Conservation (phyloP, 2,113 vertebrate genomes). For the Petrocephalus microphthalmus region DNA sequence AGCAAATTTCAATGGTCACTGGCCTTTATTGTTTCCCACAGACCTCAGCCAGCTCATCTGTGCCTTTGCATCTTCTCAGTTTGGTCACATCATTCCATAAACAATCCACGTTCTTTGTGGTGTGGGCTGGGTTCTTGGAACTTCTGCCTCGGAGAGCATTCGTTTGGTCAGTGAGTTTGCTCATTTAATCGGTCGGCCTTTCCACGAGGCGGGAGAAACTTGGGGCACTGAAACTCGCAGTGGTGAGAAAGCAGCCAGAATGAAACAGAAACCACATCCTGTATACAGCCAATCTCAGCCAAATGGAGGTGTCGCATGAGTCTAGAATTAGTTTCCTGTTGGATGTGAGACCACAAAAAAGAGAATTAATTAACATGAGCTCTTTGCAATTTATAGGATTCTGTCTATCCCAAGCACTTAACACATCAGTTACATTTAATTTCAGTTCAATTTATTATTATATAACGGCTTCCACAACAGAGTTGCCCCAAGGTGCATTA, state of each 20-base stretch:
- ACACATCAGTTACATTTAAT: not conserved
- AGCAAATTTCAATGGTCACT: not conserved
- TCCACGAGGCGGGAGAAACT: not conserved
- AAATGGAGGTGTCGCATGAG: not conserved
- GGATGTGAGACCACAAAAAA: not conserved
- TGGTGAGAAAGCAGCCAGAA: not conserved
- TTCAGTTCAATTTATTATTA: not conserved
- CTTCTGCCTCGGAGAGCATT: not conserved
- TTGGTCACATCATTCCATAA: not conserved
- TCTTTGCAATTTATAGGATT: not conserved
- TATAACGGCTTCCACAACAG: not conserved
- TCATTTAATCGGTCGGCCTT: not conserved
- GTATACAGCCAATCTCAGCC: not conserved
- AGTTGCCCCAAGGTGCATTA: not conserved
- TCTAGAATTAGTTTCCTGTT: not conserved
- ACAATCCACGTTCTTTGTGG: not conserved
- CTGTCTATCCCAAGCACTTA: not conserved
- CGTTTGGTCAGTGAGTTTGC: no score
- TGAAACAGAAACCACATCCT: not conserved
- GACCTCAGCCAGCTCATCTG: slow-evolving; percentile 1
- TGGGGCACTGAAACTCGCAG: not conserved
- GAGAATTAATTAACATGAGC: not conserved
- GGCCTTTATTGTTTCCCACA: not conserved
- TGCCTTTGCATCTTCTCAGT: not conserved
- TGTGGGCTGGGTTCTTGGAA: not conserved